phyloP scores from a whole-genome alignment of 2,113 vertebrate genomes.

The Steatornis caripensis region DNA sequence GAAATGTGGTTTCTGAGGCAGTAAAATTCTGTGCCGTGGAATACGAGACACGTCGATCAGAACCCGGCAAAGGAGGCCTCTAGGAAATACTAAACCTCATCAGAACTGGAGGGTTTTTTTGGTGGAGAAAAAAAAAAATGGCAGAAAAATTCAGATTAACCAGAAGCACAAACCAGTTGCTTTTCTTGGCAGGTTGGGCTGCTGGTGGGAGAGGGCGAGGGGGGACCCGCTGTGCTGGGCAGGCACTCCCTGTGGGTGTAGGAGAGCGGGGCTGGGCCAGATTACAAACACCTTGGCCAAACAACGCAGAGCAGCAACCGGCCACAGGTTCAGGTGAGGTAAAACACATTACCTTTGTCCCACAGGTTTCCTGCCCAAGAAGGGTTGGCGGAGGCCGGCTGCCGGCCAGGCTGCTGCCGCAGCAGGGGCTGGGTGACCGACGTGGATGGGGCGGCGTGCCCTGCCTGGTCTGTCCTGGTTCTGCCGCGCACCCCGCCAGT shows the following conservation, averaged over 20 bases:
- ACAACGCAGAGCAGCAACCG: background rate
- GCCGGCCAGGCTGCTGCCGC: rapidly evolving
- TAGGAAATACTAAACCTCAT: background rate
- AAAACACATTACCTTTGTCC: background rate
- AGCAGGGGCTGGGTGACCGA: background rate
- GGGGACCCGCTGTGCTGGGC: rapidly evolving
- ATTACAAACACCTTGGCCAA: background rate
- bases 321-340: rapidly evolving
- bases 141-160: background rate
- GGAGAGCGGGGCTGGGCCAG: too few species aligned
- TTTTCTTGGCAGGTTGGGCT: background rate
- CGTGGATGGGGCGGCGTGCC: background rate
- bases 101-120: background rate
- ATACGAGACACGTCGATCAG: rapidly evolving
- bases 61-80: background rate
- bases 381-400: rapidly evolving
- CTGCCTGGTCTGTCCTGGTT: background rate
- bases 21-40: background rate
- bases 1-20: constrained; percentile 28
- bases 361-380: background rate
- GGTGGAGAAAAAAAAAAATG: background rate
- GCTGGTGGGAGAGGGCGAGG: background rate
- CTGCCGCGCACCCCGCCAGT: background rate
- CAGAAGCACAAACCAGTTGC: rapidly evolving
- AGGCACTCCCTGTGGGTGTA: background rate